Percentiles rank a stretch among this genome's conserved stretches.
Conservation (phyloP, 1,140 invertebrate genomes). For the Rhizoglyphus robini region DNA sequence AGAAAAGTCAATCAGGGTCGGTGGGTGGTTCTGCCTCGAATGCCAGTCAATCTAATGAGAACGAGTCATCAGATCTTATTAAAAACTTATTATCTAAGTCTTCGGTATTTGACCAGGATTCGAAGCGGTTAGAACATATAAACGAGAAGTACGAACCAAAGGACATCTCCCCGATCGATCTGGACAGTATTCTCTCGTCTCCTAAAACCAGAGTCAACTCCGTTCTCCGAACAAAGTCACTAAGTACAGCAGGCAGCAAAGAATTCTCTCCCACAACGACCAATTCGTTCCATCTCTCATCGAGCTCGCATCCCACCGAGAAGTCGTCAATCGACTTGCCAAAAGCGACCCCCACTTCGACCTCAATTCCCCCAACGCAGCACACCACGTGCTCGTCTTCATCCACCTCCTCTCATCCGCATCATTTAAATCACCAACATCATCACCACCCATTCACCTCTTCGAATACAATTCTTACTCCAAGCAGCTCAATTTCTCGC, state of each 20-base stretch:
- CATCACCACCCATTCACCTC: neutral
- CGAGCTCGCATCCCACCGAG: neutral
- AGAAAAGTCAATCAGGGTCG: constrained; percentile 25
- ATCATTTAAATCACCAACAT: constrained; percentile 6
- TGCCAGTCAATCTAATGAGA: neutral
- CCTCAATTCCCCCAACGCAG: no score
- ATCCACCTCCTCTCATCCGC: neutral
- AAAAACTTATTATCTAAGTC: constrained; percentile 76
- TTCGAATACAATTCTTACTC: neutral
- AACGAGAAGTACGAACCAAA: constrained; percentile 68
- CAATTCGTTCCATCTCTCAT: neutral
- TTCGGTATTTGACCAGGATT: constrained; percentile 89
- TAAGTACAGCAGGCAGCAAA: constrained; percentile 30
- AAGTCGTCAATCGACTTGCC: neutral
- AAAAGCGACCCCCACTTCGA: neutral
- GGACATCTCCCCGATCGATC: constrained; percentile 27
- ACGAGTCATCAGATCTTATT: constrained; percentile 77
- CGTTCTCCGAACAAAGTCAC: constrained; percentile 33
- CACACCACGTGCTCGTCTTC: neutral
- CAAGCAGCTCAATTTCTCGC: neutral
- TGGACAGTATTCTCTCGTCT: constrained; percentile 21
- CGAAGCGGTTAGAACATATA: constrained; percentile 74
- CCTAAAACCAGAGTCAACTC: constrained; percentile 26
- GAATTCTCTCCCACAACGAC: constrained; percentile 26
- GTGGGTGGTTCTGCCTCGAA: neutral